phyloP scores from a whole-genome alignment of 2,888 invertebrate species.

The Orthosia incerta region DNA sequence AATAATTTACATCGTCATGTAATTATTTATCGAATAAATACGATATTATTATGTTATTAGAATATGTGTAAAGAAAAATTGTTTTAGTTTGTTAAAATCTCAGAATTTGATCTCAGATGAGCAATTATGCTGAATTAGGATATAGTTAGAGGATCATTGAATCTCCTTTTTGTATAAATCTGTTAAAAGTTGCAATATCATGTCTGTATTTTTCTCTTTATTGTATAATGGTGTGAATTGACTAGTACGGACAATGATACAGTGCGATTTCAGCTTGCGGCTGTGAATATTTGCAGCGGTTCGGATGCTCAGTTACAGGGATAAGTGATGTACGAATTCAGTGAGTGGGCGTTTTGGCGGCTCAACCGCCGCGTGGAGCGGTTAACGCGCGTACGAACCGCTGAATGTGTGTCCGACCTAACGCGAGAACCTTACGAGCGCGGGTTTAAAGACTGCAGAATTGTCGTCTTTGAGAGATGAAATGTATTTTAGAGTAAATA shows the following conservation, averaged over 20 bases:
- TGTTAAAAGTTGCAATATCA: slow-evolving; percentile 59
- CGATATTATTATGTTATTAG: slow-evolving; percentile 62
- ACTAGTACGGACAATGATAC: slow-evolving; percentile 35
- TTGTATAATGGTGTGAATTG: slow-evolving; percentile 43
- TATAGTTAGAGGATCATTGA: slow-evolving; percentile 63
- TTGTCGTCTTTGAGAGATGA: slow-evolving; percentile 61
- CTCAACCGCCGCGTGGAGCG: slow-evolving; percentile 14
- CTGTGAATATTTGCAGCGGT: slow-evolving; percentile 48
- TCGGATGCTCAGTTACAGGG: slow-evolving; percentile 23
- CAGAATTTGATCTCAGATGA: slow-evolving; percentile 85
- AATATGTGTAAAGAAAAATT: slow-evolving; percentile 53
- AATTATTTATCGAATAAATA: slow-evolving; percentile 56
- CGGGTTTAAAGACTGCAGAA: slow-evolving; percentile 75
- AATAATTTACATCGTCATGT: slow-evolving; percentile 54
- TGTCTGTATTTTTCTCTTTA: slow-evolving; percentile 58
- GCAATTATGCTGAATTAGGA: slow-evolving; percentile 77
- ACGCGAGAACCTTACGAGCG: slow-evolving; percentile 52
- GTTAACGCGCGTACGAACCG: slow-evolving; percentile 35
- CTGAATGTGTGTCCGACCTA: slow-evolving; percentile 47
- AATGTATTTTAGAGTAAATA: slow-evolving; percentile 70
- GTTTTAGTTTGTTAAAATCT: slow-evolving; percentile 73
- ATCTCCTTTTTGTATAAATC: slow-evolving; percentile 62
- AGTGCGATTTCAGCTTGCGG: slow-evolving; percentile 34
- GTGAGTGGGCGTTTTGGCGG: slow-evolving; percentile 19
- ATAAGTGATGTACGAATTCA: neutral